A percentile compares a stretch with the other conserved stretches of the same genome.
Evolutionary conservation across 2,113 vertebrate genomes (phyloP).

Genomic region (Pipra filicauda): DNA sequence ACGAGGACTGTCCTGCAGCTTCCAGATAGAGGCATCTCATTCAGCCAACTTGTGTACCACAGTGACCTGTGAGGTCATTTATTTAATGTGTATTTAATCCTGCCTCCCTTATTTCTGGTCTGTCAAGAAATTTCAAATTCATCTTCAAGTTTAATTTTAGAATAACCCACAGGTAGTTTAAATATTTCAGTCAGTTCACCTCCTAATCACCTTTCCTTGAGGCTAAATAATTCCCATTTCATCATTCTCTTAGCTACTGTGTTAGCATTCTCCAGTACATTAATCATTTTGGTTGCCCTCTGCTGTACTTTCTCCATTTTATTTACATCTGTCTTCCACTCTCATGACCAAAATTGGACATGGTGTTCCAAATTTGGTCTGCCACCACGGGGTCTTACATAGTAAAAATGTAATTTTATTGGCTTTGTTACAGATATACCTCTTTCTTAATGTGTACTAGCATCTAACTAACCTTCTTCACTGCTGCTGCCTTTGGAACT

Average conservation of each 20-base stretch:
- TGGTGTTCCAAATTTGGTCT: constrained; percentile 18
- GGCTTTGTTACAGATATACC: not conserved
- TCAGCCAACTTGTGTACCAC: not conserved
- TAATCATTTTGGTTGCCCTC: constrained; percentile 50
- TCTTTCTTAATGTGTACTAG: not conserved
- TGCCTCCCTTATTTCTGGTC: constrained; percentile 21
- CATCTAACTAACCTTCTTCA: not conserved
- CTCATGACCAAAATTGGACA: constrained; percentile 7
- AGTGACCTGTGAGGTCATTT: not conserved
- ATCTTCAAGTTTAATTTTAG: constrained; percentile 54
- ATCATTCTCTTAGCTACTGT: constrained; percentile 53
- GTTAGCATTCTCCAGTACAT: constrained; percentile 34
- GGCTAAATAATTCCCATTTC: constrained; percentile 65
- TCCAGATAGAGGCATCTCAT: not conserved
- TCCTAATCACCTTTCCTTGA: constrained; percentile 60
- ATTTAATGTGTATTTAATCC: constrained; percentile 6
- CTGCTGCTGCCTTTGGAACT: not conserved
- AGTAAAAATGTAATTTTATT: constrained; percentile 3
- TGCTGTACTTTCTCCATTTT: constrained; percentile 43
- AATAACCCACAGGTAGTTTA: constrained; percentile 55
- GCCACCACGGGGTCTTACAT: not conserved
- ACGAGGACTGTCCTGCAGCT: not conserved
- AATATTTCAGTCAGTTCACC: constrained; percentile 66
- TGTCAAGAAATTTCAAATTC: constrained; percentile 46
- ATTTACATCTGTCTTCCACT: constrained; percentile 50